A percentile compares a stretch with the other conserved stretches of the same genome.
Evolutionary conservation across 2,888 invertebrate species (phyloP).

Genomic region (Nudaria mundana): DNA sequence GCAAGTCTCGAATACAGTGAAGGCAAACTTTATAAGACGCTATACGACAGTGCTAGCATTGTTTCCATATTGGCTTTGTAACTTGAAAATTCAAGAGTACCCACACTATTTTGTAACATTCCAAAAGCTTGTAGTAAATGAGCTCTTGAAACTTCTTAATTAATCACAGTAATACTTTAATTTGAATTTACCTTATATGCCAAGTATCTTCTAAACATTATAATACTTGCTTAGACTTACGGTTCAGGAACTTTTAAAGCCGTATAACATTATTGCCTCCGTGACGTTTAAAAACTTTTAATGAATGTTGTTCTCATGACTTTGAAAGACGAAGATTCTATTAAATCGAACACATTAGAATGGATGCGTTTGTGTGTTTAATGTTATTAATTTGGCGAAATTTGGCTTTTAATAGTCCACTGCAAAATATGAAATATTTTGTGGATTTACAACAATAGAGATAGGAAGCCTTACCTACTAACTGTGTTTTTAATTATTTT

Average conservation of each 20-base stretch:
- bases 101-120: constrained; percentile 42
- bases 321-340: constrained; percentile 24
- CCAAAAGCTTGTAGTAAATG: constrained; percentile 33
- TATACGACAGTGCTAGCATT: constrained; percentile 55
- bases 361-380: constrained; percentile 5
- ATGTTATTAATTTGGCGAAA: neutral
- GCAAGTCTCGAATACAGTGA: constrained; percentile 43
- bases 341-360: constrained; percentile 16
- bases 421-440: no score
- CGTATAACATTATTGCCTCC: constrained; percentile 29
- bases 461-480: no score
- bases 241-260: constrained; percentile 27
- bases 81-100: constrained; percentile 59
- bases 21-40: constrained; percentile 55
- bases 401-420: no score
- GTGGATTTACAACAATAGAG: no score
- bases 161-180: constrained; percentile 27
- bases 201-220: constrained; percentile 15
- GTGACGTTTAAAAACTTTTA: constrained; percentile 28
- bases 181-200: constrained; percentile 18
- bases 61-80: constrained; percentile 64
- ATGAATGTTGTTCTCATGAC: constrained; percentile 25
- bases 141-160: constrained; percentile 41
- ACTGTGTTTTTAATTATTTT: no score
- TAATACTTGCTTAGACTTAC: constrained; percentile 8